Evolutionary conservation across 2,113 vertebrate species (phyloP).

Genomic region (Machaerirhynchus nigripectus): DNA sequence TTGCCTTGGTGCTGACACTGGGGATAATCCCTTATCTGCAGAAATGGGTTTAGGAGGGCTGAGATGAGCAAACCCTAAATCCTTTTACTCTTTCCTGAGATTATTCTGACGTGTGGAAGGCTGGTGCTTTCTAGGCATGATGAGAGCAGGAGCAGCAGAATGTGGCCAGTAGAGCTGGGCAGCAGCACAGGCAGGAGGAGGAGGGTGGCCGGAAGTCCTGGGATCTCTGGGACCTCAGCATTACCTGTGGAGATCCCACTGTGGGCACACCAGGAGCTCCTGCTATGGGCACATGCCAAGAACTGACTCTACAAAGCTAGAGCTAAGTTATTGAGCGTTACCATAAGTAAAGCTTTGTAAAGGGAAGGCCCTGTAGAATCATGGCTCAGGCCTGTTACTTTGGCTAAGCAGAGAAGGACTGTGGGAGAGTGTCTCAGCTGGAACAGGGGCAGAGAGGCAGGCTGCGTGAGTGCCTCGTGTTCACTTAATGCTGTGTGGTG

Average conservation of each 20-base stretch:
- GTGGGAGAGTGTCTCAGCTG: no score
- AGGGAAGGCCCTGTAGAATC: no score
- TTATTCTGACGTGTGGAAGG: neutral
- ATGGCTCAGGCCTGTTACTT: no score
- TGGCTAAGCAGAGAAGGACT: no score
- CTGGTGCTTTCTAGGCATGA: neutral
- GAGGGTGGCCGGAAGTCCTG: neutral
- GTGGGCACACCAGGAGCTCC: neutral
- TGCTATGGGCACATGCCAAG: neutral
- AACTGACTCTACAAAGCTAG: neutral
- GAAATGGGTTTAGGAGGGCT: slow-evolving; percentile 9
- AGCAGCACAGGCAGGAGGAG: neutral
- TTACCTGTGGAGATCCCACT: accelerated
- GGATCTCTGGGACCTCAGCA: neutral
- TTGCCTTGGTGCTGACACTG: neutral
- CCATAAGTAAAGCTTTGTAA: no score
- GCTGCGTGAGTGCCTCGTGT: no score
- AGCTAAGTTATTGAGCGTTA: neutral
- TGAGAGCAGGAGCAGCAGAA: neutral
- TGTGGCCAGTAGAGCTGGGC: neutral
- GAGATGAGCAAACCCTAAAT: slow-evolving; percentile 23
- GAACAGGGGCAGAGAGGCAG: no score
- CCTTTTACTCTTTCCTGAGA: neutral
- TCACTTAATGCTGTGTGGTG: no score
- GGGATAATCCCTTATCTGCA: slow-evolving; percentile 10